Conservation (phyloP, 2,113 vertebrate species). For the Progne subis region DNA sequence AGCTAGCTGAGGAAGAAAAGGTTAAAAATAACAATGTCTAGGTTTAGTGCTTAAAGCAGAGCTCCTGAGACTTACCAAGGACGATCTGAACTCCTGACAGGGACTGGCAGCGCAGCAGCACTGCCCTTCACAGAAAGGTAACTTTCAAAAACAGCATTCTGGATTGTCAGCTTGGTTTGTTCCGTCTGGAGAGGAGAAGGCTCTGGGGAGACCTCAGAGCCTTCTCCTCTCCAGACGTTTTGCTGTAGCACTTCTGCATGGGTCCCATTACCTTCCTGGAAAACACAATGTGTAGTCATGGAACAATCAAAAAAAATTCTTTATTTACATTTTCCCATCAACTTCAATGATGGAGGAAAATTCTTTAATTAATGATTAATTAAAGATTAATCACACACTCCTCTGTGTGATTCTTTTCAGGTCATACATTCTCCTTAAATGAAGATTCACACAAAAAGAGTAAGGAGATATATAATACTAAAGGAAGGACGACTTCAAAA, state of each 20-base stretch:
- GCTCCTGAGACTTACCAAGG: background rate
- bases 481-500: background rate
- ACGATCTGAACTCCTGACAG: background rate
- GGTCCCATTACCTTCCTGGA: background rate
- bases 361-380: background rate
- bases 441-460: background rate
- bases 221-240: background rate
- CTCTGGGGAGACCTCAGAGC: background rate
- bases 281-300: background rate
- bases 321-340: background rate
- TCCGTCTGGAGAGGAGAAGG: background rate
- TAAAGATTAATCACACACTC: background rate
- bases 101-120: background rate
- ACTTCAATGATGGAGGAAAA: background rate
- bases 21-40: background rate
- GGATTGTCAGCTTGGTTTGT: background rate
- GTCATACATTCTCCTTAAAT: background rate
- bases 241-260: background rate
- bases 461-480: background rate
- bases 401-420: background rate
- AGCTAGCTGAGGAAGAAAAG: background rate
- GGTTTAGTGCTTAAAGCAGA: background rate
- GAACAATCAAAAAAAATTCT: background rate
- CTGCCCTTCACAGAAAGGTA: background rate
- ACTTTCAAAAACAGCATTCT: background rate